Percentiles rank a stretch among this genome's conserved stretches.
phyloP scores from a whole-genome alignment of 2,888 invertebrate genomes.

The Hoplodrina blanda region DNA sequence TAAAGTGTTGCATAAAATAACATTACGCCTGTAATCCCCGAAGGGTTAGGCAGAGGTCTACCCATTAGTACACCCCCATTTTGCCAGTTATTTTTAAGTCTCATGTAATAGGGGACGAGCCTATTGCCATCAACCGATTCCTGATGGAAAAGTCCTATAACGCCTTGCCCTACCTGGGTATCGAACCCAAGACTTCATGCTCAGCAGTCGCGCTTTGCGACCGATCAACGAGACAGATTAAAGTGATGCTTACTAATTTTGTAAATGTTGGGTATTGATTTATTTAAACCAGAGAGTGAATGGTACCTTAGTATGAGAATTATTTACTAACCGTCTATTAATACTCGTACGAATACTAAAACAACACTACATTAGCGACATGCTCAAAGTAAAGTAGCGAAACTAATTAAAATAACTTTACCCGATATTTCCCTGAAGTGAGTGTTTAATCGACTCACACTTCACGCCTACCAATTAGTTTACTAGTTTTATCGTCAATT shows the following conservation, averaged over 20 bases:
- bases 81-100: no score
- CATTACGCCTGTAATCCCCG: no score
- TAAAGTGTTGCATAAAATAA: background rate
- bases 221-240: background rate
- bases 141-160: no score
- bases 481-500: conserved; percentile 42
- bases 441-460: conserved; percentile 39
- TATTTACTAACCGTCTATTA: background rate
- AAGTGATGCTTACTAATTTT: conserved; percentile 6
- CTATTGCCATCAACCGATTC: no score
- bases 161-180: no score
- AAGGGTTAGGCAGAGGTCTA: no score
- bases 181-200: no score
- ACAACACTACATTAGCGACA: conserved; percentile 3
- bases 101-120: no score
- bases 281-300: background rate
- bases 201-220: no score
- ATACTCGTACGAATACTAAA: conserved; percentile 15
- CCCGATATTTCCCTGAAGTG: conserved; percentile 39
- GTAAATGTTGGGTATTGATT: conserved; percentile 12
- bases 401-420: conserved; percentile 55
- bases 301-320: background rate
- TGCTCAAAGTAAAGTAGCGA: conserved; percentile 31
- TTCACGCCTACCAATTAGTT: conserved; percentile 44
- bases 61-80: no score